Evolutionary conservation across 64 coral and sea anemone genomes (phyloP).

Genomic region (Stichodactyla helianthus): DNA sequence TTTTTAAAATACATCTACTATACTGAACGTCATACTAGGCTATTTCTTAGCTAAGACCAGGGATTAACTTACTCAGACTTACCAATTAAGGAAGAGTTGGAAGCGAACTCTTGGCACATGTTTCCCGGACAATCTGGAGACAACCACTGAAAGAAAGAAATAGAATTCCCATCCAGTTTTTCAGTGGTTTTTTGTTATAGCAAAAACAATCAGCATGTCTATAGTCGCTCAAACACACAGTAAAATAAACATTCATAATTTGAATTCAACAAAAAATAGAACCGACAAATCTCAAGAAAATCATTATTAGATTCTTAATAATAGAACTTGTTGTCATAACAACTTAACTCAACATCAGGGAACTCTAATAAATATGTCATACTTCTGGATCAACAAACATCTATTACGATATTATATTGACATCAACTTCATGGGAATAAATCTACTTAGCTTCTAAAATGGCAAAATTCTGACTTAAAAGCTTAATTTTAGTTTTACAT

Average conservation of each 20-base stretch:
- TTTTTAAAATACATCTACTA: no score
- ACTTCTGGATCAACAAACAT: background rate
- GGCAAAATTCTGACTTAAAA: background rate
- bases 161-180: background rate
- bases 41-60: background rate
- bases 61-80: background rate
- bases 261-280: background rate
- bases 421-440: background rate
- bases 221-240: no score
- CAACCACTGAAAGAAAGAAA: background rate
- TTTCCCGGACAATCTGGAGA: background rate
- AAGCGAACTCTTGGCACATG: background rate
- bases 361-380: conserved; percentile 11
- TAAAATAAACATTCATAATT: no score
- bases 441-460: background rate
- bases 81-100: background rate
- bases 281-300: background rate
- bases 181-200: no score
- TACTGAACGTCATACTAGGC: background rate
- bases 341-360: background rate
- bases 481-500: no score
- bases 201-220: no score
- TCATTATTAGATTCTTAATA: background rate
- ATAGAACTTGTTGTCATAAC: background rate
- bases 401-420: background rate